phyloP scores from a whole-genome alignment of 2,113 vertebrate genomes.

The Myotis lucifugus region DNA sequence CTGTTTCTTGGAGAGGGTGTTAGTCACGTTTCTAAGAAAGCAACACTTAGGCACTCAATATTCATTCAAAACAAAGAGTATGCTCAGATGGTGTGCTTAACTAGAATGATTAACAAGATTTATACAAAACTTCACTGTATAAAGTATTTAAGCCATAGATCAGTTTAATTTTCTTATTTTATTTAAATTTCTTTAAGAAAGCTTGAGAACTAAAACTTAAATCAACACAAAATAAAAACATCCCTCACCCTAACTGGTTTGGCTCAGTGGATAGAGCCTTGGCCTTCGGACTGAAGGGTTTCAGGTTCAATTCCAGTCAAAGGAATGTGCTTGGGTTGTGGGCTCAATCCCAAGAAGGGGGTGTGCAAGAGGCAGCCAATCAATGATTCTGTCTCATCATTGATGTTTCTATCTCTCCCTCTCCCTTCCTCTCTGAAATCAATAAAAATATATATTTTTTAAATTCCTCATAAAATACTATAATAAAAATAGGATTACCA shows the following conservation, averaged over 20 bases:
- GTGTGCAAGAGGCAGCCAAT: too few species aligned
- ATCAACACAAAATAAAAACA: slow-evolving; percentile 34
- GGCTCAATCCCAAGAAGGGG: too few species aligned
- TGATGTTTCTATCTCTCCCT: too few species aligned
- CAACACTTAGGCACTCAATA: background rate
- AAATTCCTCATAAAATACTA: too few species aligned
- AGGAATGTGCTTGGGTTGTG: too few species aligned
- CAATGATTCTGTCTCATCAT: too few species aligned
- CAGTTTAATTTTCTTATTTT: slow-evolving; percentile 37
- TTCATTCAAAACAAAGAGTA: background rate
- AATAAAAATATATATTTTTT: too few species aligned
- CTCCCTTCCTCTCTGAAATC: too few species aligned
- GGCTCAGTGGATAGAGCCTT: too few species aligned
- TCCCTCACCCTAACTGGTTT: background rate
- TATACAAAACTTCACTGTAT: background rate
- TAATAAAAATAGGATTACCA: background rate
- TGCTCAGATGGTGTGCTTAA: background rate
- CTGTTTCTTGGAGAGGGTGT: background rate
- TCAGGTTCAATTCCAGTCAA: too few species aligned
- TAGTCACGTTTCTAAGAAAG: slow-evolving; percentile 49
- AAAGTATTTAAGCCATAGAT: slow-evolving; percentile 10
- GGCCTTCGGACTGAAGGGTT: too few species aligned
- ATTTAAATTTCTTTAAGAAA: slow-evolving; percentile 42
- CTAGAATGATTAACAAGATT: slow-evolving; percentile 18
- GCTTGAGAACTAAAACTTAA: slow-evolving; percentile 28